Evolutionary conservation across 1,140 invertebrate species (phyloP).

Genomic region (Drosophila mayri): DNA sequence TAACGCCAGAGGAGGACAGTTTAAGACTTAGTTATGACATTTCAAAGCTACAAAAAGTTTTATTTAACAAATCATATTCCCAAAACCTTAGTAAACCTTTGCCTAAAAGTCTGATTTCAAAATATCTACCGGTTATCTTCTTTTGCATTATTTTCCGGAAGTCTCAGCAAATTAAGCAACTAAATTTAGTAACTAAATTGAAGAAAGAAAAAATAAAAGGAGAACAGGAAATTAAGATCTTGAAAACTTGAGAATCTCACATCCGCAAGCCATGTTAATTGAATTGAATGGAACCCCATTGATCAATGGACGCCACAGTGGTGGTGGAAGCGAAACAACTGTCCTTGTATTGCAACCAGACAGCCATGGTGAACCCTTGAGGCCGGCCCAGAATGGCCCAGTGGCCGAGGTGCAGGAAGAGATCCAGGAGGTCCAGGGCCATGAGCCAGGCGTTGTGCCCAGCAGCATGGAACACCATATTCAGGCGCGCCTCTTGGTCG

Average conservation of each 20-base stretch:
- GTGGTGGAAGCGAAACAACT: slow-evolving; percentile 41
- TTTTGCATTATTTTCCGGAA: background rate
- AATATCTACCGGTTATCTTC: background rate
- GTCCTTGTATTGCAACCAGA: background rate
- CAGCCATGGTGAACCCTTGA: background rate
- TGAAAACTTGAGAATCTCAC: background rate
- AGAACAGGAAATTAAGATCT: background rate
- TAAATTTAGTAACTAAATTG: background rate
- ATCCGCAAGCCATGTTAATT: slow-evolving; percentile 10
- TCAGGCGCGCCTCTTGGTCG: slow-evolving; percentile 49
- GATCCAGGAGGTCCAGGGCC: background rate
- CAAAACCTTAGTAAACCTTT: too few species aligned
- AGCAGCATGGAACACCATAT: slow-evolving; percentile 34
- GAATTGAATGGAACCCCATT: background rate
- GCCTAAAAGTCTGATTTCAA: background rate
- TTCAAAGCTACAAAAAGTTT: too few species aligned
- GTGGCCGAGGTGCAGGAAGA: background rate
- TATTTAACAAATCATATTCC: too few species aligned
- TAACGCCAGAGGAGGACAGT: background rate
- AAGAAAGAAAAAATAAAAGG: background rate
- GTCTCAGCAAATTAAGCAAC: background rate
- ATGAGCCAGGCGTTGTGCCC: slow-evolving; percentile 2
- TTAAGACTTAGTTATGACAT: too few species aligned
- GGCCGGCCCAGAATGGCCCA: background rate
- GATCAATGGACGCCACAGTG: slow-evolving; percentile 32